Evolutionary conservation across 2,888 invertebrate genomes (phyloP), one percentile per base, ranked within the genome.

Genomic region (Labia minor): DNA sequence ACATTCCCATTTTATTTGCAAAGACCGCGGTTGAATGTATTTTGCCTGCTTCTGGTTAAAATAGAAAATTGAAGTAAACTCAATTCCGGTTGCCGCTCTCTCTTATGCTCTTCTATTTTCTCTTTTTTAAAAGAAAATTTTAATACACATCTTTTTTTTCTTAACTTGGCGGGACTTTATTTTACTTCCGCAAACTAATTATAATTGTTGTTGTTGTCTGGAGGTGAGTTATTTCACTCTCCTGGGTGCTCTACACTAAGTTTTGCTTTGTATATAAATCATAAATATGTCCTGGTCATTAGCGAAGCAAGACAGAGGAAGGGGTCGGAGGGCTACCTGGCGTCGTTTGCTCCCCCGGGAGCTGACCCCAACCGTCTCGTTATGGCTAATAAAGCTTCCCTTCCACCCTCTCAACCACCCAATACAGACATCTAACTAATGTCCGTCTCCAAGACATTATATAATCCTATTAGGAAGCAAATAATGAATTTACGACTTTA

Each of bases 41-140:
- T 49, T 49, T 14, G 2, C 49, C 14, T 14, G 49, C n/a, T 16
- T 3, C 14, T n/a, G 16, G 49, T 14, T 49, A 49, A 49, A 8
- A 49, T 49, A 49, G 8, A 49, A 49, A 49, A 49, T 49, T 49
- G 49, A 49, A 49, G 49, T 49, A 49, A 49, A 49, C 49, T 49
- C 49, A 49, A 49, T 49, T 49, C 16, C 49, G 14, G 14, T 49
- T 49, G 2, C 14, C 49, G 2, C 4, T 49, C 26, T 26, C 26
- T 26, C 8, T 26, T 8, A 26, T 8, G 3, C 26, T 26, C n/a
- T n/a, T n/a, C 26, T 26, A 26, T 26, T 26, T 26, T 26, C 26
- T 26, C 26, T 26, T 26, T 26, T 26, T 3, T 6, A 26, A 26
- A 26, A 26, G 26, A 8, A 26, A 26, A 26, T 26, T 26, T 26